Evolutionary conservation across 2,797 vertebrate species (phyloP).

Genomic region (Mormyrops attenuatus): DNA sequence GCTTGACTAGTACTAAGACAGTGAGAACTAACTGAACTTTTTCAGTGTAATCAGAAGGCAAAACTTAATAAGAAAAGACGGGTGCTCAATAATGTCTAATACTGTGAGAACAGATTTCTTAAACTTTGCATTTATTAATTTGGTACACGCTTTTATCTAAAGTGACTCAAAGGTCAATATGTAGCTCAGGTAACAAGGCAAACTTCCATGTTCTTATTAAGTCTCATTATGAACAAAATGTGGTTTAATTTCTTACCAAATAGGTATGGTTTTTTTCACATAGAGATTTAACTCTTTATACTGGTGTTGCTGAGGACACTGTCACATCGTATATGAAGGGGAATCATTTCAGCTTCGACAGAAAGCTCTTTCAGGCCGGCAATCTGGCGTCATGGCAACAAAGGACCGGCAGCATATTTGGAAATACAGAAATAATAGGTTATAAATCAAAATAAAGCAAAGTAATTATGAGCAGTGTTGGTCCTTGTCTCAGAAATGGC

Average conservation of each 20-base stretch:
- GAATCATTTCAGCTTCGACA: neutral
- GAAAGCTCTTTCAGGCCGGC: neutral
- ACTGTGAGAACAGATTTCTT: neutral
- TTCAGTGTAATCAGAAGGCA: neutral
- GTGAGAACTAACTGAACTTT: neutral
- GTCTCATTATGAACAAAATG: neutral
- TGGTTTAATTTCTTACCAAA: neutral
- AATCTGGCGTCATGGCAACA: constrained; percentile 24
- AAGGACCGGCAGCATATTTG: constrained; percentile 20
- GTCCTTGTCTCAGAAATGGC: neutral
- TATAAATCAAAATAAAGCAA: constrained; percentile 17
- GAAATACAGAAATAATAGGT: constrained; percentile 20
- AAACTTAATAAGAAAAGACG: neutral
- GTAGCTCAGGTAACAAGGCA: neutral
- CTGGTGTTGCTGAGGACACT: neutral
- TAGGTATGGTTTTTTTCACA: neutral
- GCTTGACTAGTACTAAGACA: neutral
- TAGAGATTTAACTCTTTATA: neutral
- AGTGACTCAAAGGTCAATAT: neutral
- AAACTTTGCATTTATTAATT: neutral
- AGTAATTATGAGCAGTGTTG: neutral
- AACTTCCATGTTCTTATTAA: neutral
- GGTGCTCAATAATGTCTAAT: neutral
- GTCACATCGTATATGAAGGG: neutral
- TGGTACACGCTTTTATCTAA: neutral